Evolutionary conservation across 2,797 vertebrate species (phyloP).

Genomic region (Pangasius mekongensis): DNA sequence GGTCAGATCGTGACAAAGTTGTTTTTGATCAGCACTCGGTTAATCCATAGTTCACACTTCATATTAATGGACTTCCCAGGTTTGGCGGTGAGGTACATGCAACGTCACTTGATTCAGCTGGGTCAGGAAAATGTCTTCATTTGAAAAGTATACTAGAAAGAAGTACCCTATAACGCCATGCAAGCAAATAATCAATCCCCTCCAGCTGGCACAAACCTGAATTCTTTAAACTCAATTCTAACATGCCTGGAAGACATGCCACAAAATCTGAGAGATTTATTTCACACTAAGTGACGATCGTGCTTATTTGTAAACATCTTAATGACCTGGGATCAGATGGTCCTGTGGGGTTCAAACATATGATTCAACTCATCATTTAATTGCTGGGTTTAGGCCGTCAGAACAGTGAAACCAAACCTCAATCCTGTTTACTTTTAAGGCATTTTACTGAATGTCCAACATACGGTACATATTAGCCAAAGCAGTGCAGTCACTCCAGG

Average conservation of each 20-base stretch:
- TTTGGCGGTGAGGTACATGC: neutral
- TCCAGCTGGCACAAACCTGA: neutral
- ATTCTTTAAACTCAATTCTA: neutral
- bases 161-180: neutral
- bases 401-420: neutral
- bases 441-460: neutral
- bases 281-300: neutral
- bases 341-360: neutral
- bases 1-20: neutral
- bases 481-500: conserved; percentile 25
- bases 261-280: neutral
- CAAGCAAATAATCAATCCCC: neutral
- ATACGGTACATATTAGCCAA: conserved; percentile 5
- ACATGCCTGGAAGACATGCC: neutral
- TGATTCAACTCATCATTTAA: neutral
- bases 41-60: neutral
- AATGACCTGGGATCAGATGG: neutral
- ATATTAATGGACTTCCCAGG: neutral
- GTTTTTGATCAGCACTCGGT: neutral
- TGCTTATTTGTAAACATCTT: neutral
- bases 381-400: too few relatives aligned
- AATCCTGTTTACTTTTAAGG: neutral
- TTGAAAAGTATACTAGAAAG: neutral
- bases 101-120: neutral
- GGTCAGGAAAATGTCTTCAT: neutral